phyloP scores from a whole-genome alignment of 2,888 invertebrate species.

The Trachelus tabidus region DNA sequence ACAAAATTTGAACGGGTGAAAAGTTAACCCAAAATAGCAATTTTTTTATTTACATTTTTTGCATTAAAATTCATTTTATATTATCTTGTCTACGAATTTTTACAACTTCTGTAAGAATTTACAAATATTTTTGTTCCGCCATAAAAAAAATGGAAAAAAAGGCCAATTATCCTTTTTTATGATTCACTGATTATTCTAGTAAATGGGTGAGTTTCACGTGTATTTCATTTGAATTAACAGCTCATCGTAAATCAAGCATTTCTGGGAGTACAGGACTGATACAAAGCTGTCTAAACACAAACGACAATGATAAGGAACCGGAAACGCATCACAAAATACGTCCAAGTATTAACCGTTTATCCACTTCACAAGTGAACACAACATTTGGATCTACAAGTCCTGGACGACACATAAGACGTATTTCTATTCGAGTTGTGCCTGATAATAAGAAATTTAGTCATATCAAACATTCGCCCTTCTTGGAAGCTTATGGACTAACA shows the following conservation, averaged over 20 bases:
- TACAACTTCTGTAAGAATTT: background rate
- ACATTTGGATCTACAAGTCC: slow-evolving; percentile 30
- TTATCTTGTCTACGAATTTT: background rate
- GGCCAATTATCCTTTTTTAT: background rate
- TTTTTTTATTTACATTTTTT: slow-evolving; percentile 19
- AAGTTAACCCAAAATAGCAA: slow-evolving; percentile 32
- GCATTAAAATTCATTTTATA: slow-evolving; percentile 10
- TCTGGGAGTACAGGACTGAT: slow-evolving; percentile 36
- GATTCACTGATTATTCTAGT: slow-evolving; percentile 52
- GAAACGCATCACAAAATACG: slow-evolving; percentile 16
- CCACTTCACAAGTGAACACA: slow-evolving; percentile 9
- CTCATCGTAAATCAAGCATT: background rate
- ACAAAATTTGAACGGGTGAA: slow-evolving; percentile 35
- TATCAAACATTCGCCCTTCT: slow-evolving; percentile 42
- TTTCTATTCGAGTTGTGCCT: slow-evolving; percentile 52
- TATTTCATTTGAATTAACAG: slow-evolving; percentile 60
- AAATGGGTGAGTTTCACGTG: slow-evolving; percentile 71
- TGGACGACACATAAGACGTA: slow-evolving; percentile 32
- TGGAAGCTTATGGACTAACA: slow-evolving; percentile 52
- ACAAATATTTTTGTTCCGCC: background rate
- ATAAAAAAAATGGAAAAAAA: slow-evolving; percentile 16
- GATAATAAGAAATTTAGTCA: slow-evolving; percentile 35
- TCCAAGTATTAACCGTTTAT: background rate
- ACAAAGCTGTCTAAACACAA: slow-evolving; percentile 43
- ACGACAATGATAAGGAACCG: slow-evolving; percentile 32